Conservation (phyloP, 2,113 vertebrate species). For the Australoheros scitulus region DNA sequence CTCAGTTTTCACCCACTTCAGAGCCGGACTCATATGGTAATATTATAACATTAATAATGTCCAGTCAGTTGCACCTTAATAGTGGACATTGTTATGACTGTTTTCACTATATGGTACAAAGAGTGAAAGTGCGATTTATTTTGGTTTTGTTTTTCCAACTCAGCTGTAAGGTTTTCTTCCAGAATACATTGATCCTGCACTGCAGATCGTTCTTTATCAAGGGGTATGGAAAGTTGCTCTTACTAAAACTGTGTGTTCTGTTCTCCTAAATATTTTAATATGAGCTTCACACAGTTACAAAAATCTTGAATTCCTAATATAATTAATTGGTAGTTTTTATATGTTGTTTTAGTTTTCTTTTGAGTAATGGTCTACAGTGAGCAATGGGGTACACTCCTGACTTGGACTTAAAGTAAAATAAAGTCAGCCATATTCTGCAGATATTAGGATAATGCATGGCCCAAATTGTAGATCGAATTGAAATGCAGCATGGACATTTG, state of each 20-base stretch:
- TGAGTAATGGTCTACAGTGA: neutral
- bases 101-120: neutral
- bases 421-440: neutral
- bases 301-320: neutral
- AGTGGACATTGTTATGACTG: neutral
- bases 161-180: neutral
- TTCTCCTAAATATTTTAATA: conserved; percentile 7
- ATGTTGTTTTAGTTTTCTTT: neutral
- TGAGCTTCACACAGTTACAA: neutral
- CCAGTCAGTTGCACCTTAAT: neutral
- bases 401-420: neutral
- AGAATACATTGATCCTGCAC: conserved; percentile 9
- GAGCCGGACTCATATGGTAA: neutral
- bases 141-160: neutral
- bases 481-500: neutral
- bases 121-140: neutral
- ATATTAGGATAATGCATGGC: neutral
- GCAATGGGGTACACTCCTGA: neutral
- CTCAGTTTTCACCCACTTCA: neutral
- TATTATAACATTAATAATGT: neutral
- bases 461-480: neutral
- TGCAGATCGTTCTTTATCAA: conserved; percentile 6
- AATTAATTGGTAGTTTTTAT: neutral
- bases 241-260: neutral
- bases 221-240: neutral